Conservation (phyloP, 1,140 invertebrate species). For the Platyscapa corneri region DNA sequence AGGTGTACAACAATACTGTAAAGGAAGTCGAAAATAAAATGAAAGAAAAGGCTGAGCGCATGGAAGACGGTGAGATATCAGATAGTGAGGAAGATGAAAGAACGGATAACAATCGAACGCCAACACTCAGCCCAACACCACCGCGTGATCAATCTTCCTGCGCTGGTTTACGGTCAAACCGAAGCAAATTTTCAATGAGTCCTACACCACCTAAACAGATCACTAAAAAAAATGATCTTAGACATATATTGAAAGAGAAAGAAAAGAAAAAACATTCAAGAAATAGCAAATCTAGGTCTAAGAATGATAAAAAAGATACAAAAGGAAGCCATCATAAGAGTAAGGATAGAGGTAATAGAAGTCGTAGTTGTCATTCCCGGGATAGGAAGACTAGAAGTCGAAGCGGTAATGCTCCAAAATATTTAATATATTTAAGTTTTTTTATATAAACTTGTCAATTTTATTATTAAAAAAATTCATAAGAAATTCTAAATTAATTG, state of each 20-base stretch:
- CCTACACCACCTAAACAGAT: constrained; percentile 45
- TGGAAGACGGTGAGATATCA: constrained; percentile 79
- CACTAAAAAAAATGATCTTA: constrained; percentile 71
- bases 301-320: constrained; percentile 67
- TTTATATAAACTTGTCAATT: too few species aligned
- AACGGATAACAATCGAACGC: constrained; percentile 73
- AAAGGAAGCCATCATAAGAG: constrained; percentile 64
- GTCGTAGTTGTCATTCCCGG: constrained; percentile 59
- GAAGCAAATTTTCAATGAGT: constrained; percentile 55
- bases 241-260: constrained; percentile 72
- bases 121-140: constrained; percentile 67
- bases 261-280: constrained; percentile 68
- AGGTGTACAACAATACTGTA: constrained; percentile 79
- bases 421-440: background rate
- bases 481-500: too few species aligned
- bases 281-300: constrained; percentile 66
- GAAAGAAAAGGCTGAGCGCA: constrained; percentile 77
- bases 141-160: constrained; percentile 51
- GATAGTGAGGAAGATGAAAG: constrained; percentile 75
- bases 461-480: too few species aligned
- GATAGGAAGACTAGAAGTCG: constrained; percentile 64
- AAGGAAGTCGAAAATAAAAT: constrained; percentile 80
- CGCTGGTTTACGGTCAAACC: constrained; percentile 55
- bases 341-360: constrained; percentile 59
- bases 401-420: constrained; percentile 55